A percentile compares a stretch with the other conserved stretches of the same genome.
These are phyloP conservation scores for Sminthurides aquaticus DNA, from an alignment of 2,888 invertebrate genomes.

Conservation along the genomic window DNA sequence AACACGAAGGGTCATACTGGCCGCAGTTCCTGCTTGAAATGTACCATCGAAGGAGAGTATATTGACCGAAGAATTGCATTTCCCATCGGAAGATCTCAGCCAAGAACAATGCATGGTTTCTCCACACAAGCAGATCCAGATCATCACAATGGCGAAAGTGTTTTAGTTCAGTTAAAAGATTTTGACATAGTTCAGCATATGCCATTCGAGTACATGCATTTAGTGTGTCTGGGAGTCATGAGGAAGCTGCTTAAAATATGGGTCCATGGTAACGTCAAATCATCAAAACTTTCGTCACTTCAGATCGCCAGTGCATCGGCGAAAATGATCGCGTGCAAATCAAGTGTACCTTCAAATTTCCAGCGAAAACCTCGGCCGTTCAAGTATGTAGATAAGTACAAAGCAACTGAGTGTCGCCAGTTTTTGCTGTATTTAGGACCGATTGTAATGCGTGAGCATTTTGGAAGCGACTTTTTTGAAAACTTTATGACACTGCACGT, in stretches of 20 bases:
- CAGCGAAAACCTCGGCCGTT: constrained; percentile 12
- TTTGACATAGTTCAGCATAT: constrained; percentile 10
- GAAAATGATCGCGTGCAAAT: background rate
- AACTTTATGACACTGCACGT: background rate
- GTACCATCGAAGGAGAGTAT: constrained; percentile 1
- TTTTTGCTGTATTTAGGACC: constrained; percentile 21
- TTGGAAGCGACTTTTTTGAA: background rate
- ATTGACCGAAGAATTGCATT: constrained; percentile 6
- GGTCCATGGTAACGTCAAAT: background rate
- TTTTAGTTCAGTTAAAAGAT: background rate
- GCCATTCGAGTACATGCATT: constrained; percentile 21
- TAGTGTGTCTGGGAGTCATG: constrained; percentile 18
- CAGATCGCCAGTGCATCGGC: background rate
- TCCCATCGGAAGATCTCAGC: background rate
- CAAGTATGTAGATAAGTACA: constrained; percentile 11
- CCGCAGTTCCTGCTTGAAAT: constrained; percentile 14
- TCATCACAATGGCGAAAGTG: background rate
- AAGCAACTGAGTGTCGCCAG: constrained; percentile 19
- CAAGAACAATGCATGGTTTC: constrained; percentile 11
- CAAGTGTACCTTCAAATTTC: constrained; percentile 8
- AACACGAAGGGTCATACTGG: constrained; percentile 16
- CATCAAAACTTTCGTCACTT: background rate
- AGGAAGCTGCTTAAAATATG: constrained; percentile 7
- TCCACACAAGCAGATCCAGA: background rate
- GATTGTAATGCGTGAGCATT: background rate